Evolutionary conservation across 1,140 invertebrate species (phyloP).

Genomic region (Drosophila aff.): DNA sequence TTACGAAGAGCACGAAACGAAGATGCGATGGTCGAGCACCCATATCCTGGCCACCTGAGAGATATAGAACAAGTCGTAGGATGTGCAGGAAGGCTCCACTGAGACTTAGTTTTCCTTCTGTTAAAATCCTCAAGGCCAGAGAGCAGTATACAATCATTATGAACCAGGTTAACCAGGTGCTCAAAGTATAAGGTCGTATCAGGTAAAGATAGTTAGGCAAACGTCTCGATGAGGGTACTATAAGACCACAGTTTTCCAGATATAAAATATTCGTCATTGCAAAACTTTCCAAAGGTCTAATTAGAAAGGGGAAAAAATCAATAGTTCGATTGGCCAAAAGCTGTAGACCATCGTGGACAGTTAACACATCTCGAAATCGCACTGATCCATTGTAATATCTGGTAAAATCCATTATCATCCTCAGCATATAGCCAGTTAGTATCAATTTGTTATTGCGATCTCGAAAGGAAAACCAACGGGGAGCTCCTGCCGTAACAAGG

Average conservation of each 20-base stretch:
- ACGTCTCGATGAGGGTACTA: conserved; percentile 45
- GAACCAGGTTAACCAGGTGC: conserved; percentile 46
- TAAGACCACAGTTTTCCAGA: conserved; percentile 53
- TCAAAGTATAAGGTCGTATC: conserved; percentile 26
- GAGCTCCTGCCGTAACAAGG: conserved; percentile 45
- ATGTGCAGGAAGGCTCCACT: conserved; percentile 50
- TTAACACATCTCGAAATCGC: not conserved
- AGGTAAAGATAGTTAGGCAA: conserved; percentile 53
- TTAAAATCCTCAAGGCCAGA: conserved; percentile 28
- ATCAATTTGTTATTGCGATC: conserved; percentile 32
- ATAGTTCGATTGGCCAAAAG: conserved; percentile 37
- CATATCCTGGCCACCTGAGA: conserved; percentile 28
- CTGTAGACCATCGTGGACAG: conserved; percentile 23
- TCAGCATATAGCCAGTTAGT: conserved; percentile 64
- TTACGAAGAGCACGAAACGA: conserved; percentile 34
- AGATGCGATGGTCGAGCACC: conserved; percentile 5
- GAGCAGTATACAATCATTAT: conserved; percentile 56
- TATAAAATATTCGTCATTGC: conserved; percentile 52
- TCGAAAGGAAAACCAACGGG: conserved; percentile 54
- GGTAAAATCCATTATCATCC: conserved; percentile 56
- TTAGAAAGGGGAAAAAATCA: conserved; percentile 60
- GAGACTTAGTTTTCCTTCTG: not conserved
- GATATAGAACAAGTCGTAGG: conserved; percentile 35
- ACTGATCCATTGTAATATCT: conserved; percentile 53
- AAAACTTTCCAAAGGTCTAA: conserved; percentile 41